Evolutionary conservation across 2,113 vertebrate genomes (phyloP).

Genomic region (Microtus pennsylvanicus): DNA sequence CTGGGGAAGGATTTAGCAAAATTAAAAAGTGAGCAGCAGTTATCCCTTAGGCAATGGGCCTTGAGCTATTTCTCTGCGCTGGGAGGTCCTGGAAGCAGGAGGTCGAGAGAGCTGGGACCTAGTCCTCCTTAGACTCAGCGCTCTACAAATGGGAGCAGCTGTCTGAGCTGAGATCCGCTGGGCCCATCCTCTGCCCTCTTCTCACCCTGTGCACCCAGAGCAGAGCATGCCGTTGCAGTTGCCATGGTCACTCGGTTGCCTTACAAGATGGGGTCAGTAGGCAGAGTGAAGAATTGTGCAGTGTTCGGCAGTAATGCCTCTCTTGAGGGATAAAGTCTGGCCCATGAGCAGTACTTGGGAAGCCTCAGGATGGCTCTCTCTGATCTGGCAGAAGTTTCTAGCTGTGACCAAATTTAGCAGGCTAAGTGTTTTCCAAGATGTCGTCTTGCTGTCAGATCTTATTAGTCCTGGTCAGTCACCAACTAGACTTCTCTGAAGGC

Average conservation of each 20-base stretch:
- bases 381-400: neutral
- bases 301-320: neutral
- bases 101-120: neutral
- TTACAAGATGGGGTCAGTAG: neutral
- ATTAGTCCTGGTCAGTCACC: neutral
- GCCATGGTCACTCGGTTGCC: neutral
- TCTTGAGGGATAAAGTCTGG: neutral
- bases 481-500: neutral
- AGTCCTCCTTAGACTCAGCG: neutral
- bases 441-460: neutral
- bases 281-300: neutral
- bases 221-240: neutral
- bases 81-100: neutral
- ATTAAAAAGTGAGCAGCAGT: neutral
- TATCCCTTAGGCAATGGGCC: neutral
- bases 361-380: neutral
- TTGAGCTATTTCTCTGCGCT: neutral
- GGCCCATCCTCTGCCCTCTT: neutral
- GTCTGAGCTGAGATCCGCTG: neutral
- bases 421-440: neutral
- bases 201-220: neutral
- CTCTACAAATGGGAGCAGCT: neutral
- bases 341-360: neutral
- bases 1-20: neutral
- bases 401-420: neutral